phyloP scores from a whole-genome alignment of 2,888 invertebrate genomes.

The Syrista parreyssii region DNA sequence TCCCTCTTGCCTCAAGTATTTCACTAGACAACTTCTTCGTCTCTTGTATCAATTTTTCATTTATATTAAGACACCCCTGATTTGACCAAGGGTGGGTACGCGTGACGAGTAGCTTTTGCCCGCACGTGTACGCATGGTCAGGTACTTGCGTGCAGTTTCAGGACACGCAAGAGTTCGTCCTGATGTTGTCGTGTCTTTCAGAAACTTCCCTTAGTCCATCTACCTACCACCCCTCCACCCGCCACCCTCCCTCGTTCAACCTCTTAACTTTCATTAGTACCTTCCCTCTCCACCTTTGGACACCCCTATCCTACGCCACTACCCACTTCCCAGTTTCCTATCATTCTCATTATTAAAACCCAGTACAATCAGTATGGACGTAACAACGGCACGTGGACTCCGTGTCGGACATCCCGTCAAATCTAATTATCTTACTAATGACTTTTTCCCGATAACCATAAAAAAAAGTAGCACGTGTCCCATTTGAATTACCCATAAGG shows the following conservation, averaged over 20 bases:
- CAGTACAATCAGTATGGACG: neutral
- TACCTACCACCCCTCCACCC: constrained; percentile 15
- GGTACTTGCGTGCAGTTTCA: constrained; percentile 28
- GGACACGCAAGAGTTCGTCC: constrained; percentile 45
- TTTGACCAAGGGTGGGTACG: constrained; percentile 11
- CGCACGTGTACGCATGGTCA: neutral
- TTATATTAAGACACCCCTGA: no score
- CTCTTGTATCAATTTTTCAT: neutral
- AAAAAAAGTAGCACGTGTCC: neutral
- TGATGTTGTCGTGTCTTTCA: constrained; percentile 40
- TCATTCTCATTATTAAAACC: neutral
- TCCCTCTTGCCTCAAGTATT: neutral
- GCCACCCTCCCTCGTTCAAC: neutral
- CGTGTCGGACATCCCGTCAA: neutral
- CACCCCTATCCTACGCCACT: neutral
- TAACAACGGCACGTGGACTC: neutral
- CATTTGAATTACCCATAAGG: neutral
- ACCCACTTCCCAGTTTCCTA: neutral
- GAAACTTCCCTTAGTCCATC: constrained; percentile 40
- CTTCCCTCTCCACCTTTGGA: neutral
- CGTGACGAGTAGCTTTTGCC: constrained; percentile 11
- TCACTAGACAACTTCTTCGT: neutral
- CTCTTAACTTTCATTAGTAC: no score
- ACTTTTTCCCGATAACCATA: neutral
- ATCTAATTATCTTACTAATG: neutral